A percentile compares a stretch with the other conserved stretches of the same genome.
Conservation (phyloP, 64 coral and sea anemone genomes). For the Platygyra sinensis region DNA sequence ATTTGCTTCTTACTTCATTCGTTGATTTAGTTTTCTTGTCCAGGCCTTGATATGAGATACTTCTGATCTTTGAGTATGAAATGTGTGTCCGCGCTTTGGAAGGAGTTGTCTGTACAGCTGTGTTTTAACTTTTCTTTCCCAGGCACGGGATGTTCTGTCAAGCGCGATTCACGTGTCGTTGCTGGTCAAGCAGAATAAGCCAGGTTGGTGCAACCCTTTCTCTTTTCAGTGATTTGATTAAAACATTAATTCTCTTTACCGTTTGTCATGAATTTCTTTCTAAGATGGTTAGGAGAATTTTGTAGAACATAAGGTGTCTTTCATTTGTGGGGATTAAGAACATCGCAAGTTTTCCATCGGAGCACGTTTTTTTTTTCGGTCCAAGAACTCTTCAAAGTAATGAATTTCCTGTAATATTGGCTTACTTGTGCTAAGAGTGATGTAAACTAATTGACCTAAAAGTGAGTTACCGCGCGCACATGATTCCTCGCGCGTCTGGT, state of each 20-base stretch:
- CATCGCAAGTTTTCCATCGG: too few species aligned
- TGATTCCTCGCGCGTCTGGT: neutral
- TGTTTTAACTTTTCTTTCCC: neutral
- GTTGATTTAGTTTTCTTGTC: too few species aligned
- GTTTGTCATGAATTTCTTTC: neutral
- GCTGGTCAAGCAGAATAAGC: slow-evolving; percentile 70
- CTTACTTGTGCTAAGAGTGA: neutral
- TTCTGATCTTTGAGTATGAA: too few species aligned
- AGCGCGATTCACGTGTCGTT: slow-evolving; percentile 51
- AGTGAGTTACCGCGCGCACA: neutral
- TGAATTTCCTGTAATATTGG: neutral
- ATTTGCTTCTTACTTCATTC: too few species aligned
- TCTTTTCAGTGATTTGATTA: neutral
- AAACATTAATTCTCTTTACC: neutral
- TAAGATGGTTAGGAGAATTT: too few species aligned
- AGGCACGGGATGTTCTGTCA: slow-evolving; percentile 66
- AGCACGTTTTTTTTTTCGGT: too few species aligned
- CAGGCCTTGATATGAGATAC: too few species aligned
- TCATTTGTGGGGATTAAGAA: too few species aligned
- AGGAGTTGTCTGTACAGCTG: neutral
- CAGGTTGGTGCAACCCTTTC: slow-evolving; percentile 43
- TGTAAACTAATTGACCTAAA: neutral
- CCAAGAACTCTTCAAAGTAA: too few species aligned
- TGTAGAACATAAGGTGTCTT: too few species aligned
- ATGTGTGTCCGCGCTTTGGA: too few species aligned